Conservation (phyloP, 2,888 invertebrate species). For the Protonemura montana region DNA sequence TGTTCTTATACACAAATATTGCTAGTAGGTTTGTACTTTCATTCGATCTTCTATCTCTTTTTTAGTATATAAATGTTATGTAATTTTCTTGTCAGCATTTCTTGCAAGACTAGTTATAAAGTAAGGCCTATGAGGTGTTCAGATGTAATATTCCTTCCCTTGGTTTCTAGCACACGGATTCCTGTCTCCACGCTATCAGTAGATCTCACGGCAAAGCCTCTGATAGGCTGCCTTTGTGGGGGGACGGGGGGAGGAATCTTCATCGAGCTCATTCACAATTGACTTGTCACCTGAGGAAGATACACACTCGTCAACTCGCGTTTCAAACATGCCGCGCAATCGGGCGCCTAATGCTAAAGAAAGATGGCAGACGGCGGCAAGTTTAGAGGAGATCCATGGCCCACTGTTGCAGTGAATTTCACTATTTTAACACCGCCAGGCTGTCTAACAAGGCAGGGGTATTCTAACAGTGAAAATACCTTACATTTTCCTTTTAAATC, state of each 20-base stretch:
- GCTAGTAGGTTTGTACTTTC: slow-evolving; percentile 18
- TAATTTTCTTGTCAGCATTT: background rate
- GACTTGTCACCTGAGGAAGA: slow-evolving; percentile 83
- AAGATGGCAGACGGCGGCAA: too few species aligned
- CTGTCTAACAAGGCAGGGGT: too few species aligned
- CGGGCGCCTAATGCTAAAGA: too few species aligned
- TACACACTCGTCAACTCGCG: slow-evolving; percentile 54
- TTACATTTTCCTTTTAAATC: too few species aligned
- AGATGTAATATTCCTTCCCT: slow-evolving; percentile 56
- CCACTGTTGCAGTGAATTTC: too few species aligned
- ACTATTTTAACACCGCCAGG: too few species aligned
- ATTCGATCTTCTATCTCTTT: background rate
- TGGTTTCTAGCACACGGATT: slow-evolving; percentile 59
- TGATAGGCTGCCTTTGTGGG: slow-evolving; percentile 47
- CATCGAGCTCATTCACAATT: slow-evolving; percentile 80
- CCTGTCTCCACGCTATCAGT: slow-evolving; percentile 58
- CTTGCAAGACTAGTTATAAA: background rate
- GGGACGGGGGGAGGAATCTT: slow-evolving; percentile 57
- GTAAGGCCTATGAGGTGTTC: slow-evolving; percentile 33
- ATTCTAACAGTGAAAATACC: too few species aligned
- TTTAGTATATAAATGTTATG: background rate
- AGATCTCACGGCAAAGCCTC: slow-evolving; percentile 56
- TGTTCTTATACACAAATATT: background rate
- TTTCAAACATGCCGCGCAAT: background rate
- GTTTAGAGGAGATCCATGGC: too few species aligned